Evolutionary conservation across 2,113 vertebrate species (phyloP).

Genomic region (Tyto alba): DNA sequence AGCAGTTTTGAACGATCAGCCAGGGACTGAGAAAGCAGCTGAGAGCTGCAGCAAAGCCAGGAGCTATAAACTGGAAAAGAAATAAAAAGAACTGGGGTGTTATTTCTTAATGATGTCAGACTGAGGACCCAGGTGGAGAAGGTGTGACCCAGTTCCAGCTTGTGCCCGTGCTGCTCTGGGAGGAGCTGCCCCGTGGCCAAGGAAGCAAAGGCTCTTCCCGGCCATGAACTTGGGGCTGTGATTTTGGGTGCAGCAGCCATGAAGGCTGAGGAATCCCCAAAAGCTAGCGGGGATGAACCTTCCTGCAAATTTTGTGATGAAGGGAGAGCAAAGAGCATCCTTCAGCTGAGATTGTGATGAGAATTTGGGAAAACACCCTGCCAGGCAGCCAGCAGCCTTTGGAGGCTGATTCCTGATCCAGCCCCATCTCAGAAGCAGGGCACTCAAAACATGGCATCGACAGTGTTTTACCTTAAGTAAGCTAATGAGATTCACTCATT

Average conservation of each 20-base stretch:
- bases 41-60: not conserved
- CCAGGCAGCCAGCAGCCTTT: not conserved
- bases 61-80: not conserved
- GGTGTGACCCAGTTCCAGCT: rapidly evolving
- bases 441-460: not conserved
- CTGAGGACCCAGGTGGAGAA: not conserved
- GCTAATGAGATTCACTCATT: not conserved
- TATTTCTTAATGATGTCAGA: not conserved
- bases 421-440: not conserved
- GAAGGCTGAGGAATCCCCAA: not conserved
- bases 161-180: not conserved
- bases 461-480: not conserved
- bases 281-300: not conserved
- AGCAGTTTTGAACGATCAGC: not conserved
- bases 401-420: not conserved
- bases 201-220: not conserved
- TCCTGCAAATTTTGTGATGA: not conserved
- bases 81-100: not conserved
- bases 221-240: not conserved
- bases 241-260: not conserved
- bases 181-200: not conserved
- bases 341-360: not conserved
- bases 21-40: not conserved
- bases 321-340: not conserved
- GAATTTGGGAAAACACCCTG: not conserved